Base-by-base conservation (phyloP, 2,888 invertebrate species). In the Polyommatus iphigenia region DNA sequence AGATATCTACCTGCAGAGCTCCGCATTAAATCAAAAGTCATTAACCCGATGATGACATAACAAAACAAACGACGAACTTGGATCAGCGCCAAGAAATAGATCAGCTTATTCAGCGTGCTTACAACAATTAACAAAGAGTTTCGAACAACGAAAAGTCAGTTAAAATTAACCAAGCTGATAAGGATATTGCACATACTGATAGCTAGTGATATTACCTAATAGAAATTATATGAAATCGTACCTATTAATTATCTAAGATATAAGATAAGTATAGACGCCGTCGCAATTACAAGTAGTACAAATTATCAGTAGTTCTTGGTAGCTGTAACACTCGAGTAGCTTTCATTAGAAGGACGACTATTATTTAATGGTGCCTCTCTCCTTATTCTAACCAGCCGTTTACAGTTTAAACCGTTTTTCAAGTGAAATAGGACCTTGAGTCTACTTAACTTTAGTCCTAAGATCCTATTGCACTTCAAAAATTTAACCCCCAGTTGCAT, bases 11-110 rank as follows among this genome's bases (percentile, higher is more conserved):
- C 29, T 67, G 29, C 29, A 67, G 1, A 32, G 24, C 3, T 5
- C 24, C 13, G 15, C 6, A 67, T 2, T 5, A 67, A 67, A 67
- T 67, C 67, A 67, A 13, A 67, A 32, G 67, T 67, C 29, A 32
- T 18, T 67, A 67, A 67, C 67, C 67, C 67, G 15, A 32, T 67
- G 15, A 62, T 62, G 62, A 62, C 29, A 32, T 29, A 67, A 67
- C 67, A 67, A 67, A 67, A 67, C 67, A 67, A 29, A 32, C 29
- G 67, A 32, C 29, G 24, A 67, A 67, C 18, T 67, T 67, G 67
- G 67, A 67, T 18, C 15, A 20, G 15, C 29, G 29, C 67, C 67
- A 67, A 67, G 2, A 32, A 15, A 67, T 32, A 62, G 67, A 67
- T 67, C 24, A 18, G 24, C 24, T 24, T 24, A 24, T 24, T 24